These are phyloP conservation scores for Embiotoca jacksoni DNA, from an alignment of 2,113 vertebrate species.

Conservation along the genomic window DNA sequence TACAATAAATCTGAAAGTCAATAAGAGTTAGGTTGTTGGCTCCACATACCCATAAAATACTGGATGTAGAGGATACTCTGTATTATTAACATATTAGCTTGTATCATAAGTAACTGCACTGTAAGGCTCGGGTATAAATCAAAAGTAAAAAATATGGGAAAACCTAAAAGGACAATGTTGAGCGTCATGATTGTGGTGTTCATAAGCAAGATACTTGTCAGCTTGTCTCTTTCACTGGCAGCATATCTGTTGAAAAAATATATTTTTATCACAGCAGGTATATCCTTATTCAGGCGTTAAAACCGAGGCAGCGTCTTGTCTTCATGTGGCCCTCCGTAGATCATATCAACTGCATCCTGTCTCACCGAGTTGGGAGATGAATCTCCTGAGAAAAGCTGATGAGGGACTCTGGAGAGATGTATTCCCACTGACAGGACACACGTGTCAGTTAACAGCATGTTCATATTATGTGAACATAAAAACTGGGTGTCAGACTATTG, in stretches of 20 bases:
- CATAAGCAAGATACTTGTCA: constrained; percentile 47
- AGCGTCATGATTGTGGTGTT: constrained; percentile 37
- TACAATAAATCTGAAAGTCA: not conserved
- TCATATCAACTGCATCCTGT: constrained; percentile 37
- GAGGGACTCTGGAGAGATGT: constrained; percentile 2
- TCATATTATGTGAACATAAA: constrained; percentile 2
- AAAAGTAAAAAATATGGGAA: constrained; percentile 33
- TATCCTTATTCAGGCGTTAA: constrained; percentile 45
- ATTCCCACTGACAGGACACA: constrained; percentile 2
- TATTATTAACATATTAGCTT: not conserved
- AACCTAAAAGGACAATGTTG: constrained; percentile 25
- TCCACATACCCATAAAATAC: too few relatives aligned
- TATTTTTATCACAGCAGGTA: constrained; percentile 35
- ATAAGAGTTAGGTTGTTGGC: too few relatives aligned
- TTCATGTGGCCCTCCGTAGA: constrained; percentile 37
- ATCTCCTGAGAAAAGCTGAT: constrained; percentile 16
- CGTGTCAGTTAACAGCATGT: not conserved
- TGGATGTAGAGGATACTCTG: too few relatives aligned
- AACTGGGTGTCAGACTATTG: not conserved
- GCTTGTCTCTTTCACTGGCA: constrained; percentile 39
- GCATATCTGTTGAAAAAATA: constrained; percentile 8
- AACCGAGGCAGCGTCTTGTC: constrained; percentile 18
- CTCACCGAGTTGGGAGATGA: constrained; percentile 14
- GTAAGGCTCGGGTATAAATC: not conserved
- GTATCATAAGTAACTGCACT: not conserved